Evolutionary conservation across 2,888 invertebrate species (phyloP), one percentile per base, ranked within the genome.

Genomic region (Netelia fuscicornis): DNA sequence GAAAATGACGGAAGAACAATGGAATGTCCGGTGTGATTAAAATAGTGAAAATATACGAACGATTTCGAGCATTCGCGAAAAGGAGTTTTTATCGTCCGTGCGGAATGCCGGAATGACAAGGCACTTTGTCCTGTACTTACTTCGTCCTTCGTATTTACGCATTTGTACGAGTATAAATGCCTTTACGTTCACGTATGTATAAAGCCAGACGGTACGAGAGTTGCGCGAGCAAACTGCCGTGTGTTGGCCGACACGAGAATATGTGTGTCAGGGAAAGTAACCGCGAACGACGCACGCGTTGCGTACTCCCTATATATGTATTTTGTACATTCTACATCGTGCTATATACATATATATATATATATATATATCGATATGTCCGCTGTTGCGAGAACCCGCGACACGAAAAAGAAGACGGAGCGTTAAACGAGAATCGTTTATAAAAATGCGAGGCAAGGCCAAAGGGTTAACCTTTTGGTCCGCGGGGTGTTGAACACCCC

Each of bases 221-320:
- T 74, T 52, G 52, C 23, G 42, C 11, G 67, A 80, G 72, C 52
- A 9, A 13, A 77, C 54, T 58, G 72, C 5, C 67, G 58, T 37
- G 77, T 67, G 48, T 48, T 42, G 54, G 52, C 54, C 62, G 17
- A 54, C 52, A 30, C 10, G 71, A 65, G 82, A 75, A 78, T 72
- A 89, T 89, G 84, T 89, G 85, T 90, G 90, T 87, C 90, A 90
- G 90, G 87, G 89, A 90, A 89, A 90, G 90, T 90, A 89, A 86
- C 76, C 83, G 84, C 75, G 71, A 65, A 20, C 25, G 68, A 78
- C 68, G 67, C 68, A 74, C 44, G 42, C 37, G 17, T 65, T 79
- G 68, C 71, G 83, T 74, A 58, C 42, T 5, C 60, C 23, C 9
- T 37, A 58, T 48, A 75, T 72, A 65, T 56, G 11, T 71, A 65